Base-by-base conservation (phyloP, 2,888 invertebrate species). In the Halictus quadricinctus region DNA sequence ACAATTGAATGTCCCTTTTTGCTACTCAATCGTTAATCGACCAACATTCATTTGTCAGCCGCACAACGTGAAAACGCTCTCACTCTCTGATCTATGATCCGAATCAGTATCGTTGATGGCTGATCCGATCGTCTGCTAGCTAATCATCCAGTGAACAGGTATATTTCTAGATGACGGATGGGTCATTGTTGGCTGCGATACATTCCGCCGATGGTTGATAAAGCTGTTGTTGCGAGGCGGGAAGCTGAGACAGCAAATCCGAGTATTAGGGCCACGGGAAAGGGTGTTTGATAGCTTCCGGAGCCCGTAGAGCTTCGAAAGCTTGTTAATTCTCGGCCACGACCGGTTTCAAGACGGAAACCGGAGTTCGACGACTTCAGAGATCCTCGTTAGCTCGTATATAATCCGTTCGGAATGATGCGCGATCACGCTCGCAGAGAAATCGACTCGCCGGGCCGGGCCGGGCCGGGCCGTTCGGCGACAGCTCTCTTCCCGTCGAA, bases 401-500 rank as follows among this genome's bases (percentile, higher is more conserved):
- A 36, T 60, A 72, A 81, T 81, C 78, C 78, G 48, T 15, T 72
- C 76, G 58, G 60, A 79, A 72, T 29, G 21, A 72, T 54, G 41
- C 70, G 50, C 21, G 77, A 29, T 36, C 43, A 29, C 36, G 43
- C 72, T 46, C 54, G 41, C 21, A 5, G 25, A n/a, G 70, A 58
- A 60, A 78, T 46, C 29, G 54, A 15, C 13, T 72, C 25, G 18
- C 8, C 41, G 36, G 3, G 41, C n/a, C 10, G 12, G n/a, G 18
- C 8, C 41, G 36, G 3, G 41, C n/a, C 10, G 12, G n/a, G 4
- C 10, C 4, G 54, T 10, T 21, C 54, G 8, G 54, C 54, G 54
- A 69, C 69, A 7, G 41, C 12, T 69, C 69, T 4, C 46, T 60
- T 72, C 25, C 13, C 36, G 8, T 3, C 15, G 29, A 64, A 66